Evolutionary conservation across 2,113 vertebrate genomes (phyloP).

Genomic region (Delphinus delphis): DNA sequence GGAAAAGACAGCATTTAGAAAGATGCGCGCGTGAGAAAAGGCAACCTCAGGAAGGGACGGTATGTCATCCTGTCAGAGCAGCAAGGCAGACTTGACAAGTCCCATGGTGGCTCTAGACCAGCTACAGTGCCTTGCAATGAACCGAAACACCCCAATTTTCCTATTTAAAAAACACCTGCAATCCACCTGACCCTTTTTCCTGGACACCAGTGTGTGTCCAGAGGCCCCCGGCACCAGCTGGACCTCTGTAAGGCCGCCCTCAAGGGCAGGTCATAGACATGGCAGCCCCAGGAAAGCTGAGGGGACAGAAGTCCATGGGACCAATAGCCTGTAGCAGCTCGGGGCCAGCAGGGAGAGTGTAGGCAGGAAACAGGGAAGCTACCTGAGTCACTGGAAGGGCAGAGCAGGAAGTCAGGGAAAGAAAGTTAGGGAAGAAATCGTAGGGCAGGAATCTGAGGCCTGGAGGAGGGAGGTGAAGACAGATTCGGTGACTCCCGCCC

Average conservation of each 20-base stretch:
- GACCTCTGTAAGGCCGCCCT: not conserved
- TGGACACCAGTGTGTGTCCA: not conserved
- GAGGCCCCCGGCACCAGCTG: not conserved
- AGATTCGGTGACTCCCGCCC: not conserved
- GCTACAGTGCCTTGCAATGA: not conserved
- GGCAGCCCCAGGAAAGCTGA: accelerated
- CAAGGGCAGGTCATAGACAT: not conserved
- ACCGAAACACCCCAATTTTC: not conserved
- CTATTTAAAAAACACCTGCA: not conserved
- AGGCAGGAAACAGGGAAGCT: not conserved
- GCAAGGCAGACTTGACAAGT: not conserved
- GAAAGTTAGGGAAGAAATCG: not conserved
- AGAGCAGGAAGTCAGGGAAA: not conserved
- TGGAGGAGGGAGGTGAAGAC: not conserved
- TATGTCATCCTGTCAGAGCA: not conserved
- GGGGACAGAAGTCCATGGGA: not conserved
- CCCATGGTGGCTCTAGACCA: not conserved
- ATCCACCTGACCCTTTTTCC: not conserved
- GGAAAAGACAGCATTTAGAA: not conserved
- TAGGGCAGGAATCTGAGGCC: not conserved
- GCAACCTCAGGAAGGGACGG: not conserved
- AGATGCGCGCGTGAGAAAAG: not conserved
- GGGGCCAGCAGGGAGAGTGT: not conserved
- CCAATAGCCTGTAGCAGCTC: not conserved
- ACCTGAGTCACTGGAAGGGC: not conserved